A percentile compares a stretch with the other conserved stretches of the same genome.
Evolutionary conservation across 2,797 vertebrate species (phyloP).

Genomic region (Octomys mimax): DNA sequence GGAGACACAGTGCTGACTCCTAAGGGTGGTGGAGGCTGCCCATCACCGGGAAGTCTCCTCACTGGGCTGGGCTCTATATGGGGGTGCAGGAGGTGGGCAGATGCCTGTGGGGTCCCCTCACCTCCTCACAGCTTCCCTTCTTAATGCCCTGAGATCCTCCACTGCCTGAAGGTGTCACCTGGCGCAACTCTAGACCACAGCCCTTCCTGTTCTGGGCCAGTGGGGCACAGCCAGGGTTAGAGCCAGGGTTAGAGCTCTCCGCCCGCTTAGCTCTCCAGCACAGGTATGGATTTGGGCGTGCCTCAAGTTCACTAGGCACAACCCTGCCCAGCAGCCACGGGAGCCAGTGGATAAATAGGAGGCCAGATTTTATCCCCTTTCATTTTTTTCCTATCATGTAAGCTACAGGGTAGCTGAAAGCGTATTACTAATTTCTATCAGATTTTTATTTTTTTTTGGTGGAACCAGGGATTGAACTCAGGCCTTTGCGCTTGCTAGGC

Average conservation of each 20-base stretch:
- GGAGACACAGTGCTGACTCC: not conserved
- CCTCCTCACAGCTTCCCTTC: too few relatives aligned
- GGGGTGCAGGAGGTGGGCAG: not conserved
- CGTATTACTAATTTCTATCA: too few relatives aligned
- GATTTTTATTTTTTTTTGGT: too few relatives aligned
- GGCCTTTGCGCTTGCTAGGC: too few relatives aligned
- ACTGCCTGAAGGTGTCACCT: not conserved
- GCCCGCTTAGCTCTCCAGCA: not conserved
- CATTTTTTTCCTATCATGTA: too few relatives aligned
- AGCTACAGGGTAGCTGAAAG: too few relatives aligned
- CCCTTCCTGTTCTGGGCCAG: not conserved
- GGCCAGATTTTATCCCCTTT: not conserved
- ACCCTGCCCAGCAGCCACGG: fast-evolving
- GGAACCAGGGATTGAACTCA: too few relatives aligned
- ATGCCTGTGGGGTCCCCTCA: fast-evolving
- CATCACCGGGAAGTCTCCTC: not conserved
- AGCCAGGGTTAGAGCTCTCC: not conserved
- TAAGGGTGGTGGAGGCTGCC: not conserved
- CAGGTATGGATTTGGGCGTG: not conserved
- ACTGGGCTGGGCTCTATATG: fast-evolving
- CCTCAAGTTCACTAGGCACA: fast-evolving
- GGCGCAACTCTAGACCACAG: fast-evolving
- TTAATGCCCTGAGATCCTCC: not conserved
- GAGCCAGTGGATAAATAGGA: not conserved
- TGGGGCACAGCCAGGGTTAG: not conserved